These are phyloP conservation scores for Lithophane semibrunnea DNA, from an alignment of 2,888 invertebrate genomes.

Conservation along the genomic window DNA sequence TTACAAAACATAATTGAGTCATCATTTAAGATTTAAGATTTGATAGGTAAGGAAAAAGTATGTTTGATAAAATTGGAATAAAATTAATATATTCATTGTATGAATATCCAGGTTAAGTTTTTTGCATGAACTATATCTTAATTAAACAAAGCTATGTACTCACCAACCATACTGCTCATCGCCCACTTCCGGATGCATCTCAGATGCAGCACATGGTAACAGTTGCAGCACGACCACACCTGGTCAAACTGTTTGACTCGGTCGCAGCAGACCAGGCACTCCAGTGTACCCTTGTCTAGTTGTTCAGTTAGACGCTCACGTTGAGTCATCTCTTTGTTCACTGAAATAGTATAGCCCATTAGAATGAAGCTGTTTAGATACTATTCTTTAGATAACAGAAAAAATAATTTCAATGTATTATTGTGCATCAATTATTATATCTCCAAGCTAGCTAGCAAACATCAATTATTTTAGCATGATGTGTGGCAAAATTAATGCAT, in stretches of 20 bases:
- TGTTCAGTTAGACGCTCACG: constrained; percentile 96
- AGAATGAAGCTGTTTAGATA: not conserved
- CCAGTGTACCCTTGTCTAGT: constrained; percentile 94
- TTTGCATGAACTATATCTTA: not conserved
- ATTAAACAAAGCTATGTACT: constrained; percentile 64
- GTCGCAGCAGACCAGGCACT: constrained; percentile 99
- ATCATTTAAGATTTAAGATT: not conserved
- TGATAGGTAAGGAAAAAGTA: not conserved
- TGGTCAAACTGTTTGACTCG: constrained; percentile 94
- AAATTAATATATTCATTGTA: not conserved
- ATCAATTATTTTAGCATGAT: not conserved
- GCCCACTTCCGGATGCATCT: constrained; percentile 98
- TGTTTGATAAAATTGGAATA: not conserved
- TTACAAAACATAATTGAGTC: not conserved
- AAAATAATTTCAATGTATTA: not conserved
- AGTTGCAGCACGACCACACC: constrained; percentile 97
- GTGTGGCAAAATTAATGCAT: not conserved
- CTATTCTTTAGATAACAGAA: not conserved
- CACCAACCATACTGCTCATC: constrained; percentile 93
- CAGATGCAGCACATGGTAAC: constrained; percentile 98
- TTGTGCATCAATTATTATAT: not conserved
- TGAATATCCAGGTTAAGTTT: not conserved
- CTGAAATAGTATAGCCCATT: constrained; percentile 27
- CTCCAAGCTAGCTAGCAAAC: not conserved
- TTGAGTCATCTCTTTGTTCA: constrained; percentile 91